Evolutionary conservation across 2,113 vertebrate genomes (phyloP).

Genomic region (Passerina amoena): DNA sequence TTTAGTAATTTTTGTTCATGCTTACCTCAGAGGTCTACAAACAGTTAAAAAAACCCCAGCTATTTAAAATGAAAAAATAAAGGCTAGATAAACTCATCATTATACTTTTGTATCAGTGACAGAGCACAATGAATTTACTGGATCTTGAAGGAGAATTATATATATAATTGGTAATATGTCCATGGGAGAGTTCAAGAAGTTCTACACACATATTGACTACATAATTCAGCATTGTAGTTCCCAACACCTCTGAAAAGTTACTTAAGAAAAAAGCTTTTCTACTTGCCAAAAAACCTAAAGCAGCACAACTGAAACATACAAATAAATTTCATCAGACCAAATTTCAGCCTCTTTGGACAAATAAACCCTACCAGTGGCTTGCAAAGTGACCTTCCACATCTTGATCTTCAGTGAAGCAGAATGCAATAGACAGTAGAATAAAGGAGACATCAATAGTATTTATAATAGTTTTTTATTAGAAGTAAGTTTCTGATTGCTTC

Average conservation of each 20-base stretch:
- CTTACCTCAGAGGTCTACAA: neutral
- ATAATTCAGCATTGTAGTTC: neutral
- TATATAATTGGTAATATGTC: neutral
- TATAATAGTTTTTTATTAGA: neutral
- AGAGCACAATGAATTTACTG: neutral
- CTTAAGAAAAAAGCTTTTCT: neutral
- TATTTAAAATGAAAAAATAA: neutral
- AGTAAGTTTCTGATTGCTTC: neutral
- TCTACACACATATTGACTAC: neutral
- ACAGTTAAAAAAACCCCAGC: neutral
- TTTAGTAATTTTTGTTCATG: neutral
- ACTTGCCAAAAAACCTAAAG: neutral
- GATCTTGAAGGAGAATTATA: neutral
- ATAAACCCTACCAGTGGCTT: neutral
- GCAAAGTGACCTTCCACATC: neutral
- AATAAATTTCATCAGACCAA: neutral
- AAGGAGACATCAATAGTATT: neutral
- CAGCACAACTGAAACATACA: neutral
- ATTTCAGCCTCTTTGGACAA: neutral
- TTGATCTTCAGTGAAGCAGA: neutral
- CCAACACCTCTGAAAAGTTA: neutral
- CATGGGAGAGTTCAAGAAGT: neutral
- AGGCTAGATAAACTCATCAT: neutral
- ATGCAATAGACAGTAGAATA: neutral
- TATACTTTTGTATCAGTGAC: neutral